Conservation (phyloP, 2,113 vertebrate species). For the Sorex araneus region DNA sequence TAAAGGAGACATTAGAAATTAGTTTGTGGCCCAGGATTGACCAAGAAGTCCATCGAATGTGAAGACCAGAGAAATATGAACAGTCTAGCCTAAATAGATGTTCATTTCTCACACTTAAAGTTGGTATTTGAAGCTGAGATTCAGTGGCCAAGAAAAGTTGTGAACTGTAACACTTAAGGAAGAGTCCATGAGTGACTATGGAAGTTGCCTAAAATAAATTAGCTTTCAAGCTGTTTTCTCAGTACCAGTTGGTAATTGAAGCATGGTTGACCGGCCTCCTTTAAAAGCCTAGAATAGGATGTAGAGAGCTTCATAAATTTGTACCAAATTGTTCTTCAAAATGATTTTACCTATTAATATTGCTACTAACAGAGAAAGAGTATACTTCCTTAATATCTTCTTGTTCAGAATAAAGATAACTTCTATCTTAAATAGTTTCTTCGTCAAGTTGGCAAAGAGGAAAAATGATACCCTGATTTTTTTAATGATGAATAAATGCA, state of each 20-base stretch:
- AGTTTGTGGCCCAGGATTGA: neutral
- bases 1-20: neutral
- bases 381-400: neutral
- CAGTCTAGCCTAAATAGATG: neutral
- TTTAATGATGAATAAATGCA: too few relatives aligned
- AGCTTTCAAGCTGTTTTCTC: slow-evolving; percentile 71
- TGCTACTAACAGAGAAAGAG: slow-evolving; percentile 42
- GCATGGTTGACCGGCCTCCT: neutral
- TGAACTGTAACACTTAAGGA: neutral
- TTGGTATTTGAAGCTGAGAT: neutral
- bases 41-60: neutral
- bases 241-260: slow-evolving; percentile 56
- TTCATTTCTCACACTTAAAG: neutral
- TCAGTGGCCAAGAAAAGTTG: neutral
- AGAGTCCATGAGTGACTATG: neutral
- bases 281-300: slow-evolving; percentile 57
- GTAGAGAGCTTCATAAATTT: slow-evolving; percentile 64
- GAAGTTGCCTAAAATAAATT: slow-evolving; percentile 53
- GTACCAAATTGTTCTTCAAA: slow-evolving; percentile 64
- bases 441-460: slow-evolving; percentile 23
- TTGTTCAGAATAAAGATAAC: slow-evolving; percentile 33
- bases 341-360: slow-evolving; percentile 55
- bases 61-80: neutral
- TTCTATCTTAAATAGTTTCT: slow-evolving; percentile 1
- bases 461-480: slow-evolving; percentile 1